Evolutionary conservation across 2,888 invertebrate genomes (phyloP).

Genomic region (Diaperis boleti): DNA sequence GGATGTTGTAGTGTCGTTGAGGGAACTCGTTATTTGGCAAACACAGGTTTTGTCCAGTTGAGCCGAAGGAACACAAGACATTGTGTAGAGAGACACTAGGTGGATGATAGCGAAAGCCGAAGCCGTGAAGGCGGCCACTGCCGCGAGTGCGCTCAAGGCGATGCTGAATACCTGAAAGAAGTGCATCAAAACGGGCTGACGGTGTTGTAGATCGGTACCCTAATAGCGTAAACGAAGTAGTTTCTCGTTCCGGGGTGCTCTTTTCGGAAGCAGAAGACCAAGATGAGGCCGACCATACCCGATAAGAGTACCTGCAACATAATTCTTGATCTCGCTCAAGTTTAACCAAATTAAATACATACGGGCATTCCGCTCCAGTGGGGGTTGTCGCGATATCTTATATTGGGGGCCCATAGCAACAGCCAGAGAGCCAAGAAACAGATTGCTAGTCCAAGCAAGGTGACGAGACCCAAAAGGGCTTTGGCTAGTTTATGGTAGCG

Average conservation of each 20-base stretch:
- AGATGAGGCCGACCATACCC: conserved; percentile 63
- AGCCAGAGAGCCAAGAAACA: conserved; percentile 72
- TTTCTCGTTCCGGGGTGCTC: conserved; percentile 65
- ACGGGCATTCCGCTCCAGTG: conserved; percentile 77
- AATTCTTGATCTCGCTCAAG: too few species aligned
- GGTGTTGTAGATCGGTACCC: conserved; percentile 57
- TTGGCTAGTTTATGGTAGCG: conserved; percentile 67
- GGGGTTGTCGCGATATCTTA: conserved; percentile 72
- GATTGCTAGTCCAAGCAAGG: conserved; percentile 69
- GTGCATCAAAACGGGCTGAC: background rate
- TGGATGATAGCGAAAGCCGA: conserved; percentile 64
- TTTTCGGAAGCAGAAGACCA: conserved; percentile 65
- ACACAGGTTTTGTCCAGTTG: conserved; percentile 64
- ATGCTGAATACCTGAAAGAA: conserved; percentile 64
- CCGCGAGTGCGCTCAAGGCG: conserved; percentile 62
- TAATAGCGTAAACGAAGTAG: conserved; percentile 62
- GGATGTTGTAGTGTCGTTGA: conserved; percentile 45
- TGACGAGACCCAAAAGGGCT: conserved; percentile 67
- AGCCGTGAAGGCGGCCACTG: conserved; percentile 62
- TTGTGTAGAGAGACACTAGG: conserved; percentile 61
- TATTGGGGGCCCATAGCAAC: conserved; percentile 72
- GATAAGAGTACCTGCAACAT: conserved; percentile 63
- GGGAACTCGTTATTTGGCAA: conserved; percentile 54
- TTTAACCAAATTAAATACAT: conserved; percentile 56
- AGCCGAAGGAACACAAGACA: conserved; percentile 63